Evolutionary conservation across 2,888 invertebrate species (phyloP), one percentile per base, ranked within the genome.

Genomic region (Drosophila aldrichi): DNA sequence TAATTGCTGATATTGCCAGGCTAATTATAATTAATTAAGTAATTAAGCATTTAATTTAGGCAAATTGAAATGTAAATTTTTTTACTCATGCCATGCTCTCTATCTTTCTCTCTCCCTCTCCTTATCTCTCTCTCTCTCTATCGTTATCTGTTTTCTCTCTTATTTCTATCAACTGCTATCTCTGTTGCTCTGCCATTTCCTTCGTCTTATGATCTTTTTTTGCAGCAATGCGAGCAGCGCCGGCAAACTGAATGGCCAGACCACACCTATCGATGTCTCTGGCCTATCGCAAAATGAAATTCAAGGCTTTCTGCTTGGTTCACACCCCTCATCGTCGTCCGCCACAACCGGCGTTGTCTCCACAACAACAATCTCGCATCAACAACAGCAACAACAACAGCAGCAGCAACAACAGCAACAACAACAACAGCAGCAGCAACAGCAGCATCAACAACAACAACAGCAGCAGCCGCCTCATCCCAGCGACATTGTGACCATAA

Each of bases 271-370:
- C 80, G 93, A 93, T 89, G 93, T 93, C 84, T 92, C 93, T 89
- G 92, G 93, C 91, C 93, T 93, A 92, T 93, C 93, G 91, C 93
- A 93, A 91, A 93, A 93, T 92, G 93, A 93, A 91, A 93, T 93
- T 89, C 93, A 93, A 93, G 93, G 93, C 91, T 91, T 93, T 90
- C 89, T 93, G 88, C 92, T 93, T 87, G 93, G 93, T 90, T 91
- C 93, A 90, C 93, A 93, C 92, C 92, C 93, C 92, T 92, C 92
- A 72, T 91, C 92, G 59, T 84, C 91, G 67, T 77, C 90, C 43
- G 79, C 88, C 84, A 91, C 91, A 70, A 87, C 92, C 71, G 86
- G 86, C 86, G 89, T 89, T 76, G 88, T 90, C 72, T 91, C 91
- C 78, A 89, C 92, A 74, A 91, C 91, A 67, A 89, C 90, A 76